A percentile compares a stretch with the other conserved stretches of the same genome.
These are phyloP conservation scores for Ophion slaviceki DNA, from an alignment of 2,888 invertebrate genomes.

Conservation along the genomic window DNA sequence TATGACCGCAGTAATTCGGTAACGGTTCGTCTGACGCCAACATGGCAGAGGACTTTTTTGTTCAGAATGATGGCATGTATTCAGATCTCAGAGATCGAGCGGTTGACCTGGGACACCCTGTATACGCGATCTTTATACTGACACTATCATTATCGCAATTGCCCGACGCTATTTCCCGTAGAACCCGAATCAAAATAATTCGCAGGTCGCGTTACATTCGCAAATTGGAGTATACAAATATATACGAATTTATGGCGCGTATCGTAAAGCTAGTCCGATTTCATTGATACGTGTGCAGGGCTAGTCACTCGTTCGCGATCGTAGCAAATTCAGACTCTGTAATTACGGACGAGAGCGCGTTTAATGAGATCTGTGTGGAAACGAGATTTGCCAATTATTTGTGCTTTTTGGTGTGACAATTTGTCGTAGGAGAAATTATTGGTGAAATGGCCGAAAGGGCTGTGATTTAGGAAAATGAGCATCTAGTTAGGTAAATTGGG, in stretches of 20 bases:
- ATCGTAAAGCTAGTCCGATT: background rate
- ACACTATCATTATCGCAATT: conserved; percentile 51
- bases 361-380: background rate
- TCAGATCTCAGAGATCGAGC: too few species aligned
- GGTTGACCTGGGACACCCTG: too few species aligned
- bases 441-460: background rate
- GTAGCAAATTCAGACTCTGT: background rate
- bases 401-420: background rate
- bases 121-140: background rate
- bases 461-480: background rate
- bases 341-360: background rate
- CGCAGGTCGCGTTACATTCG: conserved; percentile 34
- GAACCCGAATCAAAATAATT: conserved; percentile 53
- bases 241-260: background rate
- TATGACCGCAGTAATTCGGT: too few species aligned
- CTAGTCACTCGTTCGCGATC: background rate
- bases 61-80: too few species aligned
- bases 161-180: conserved; percentile 33
- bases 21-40: too few species aligned
- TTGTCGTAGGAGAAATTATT: background rate
- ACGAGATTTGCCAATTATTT: background rate
- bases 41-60: too few species aligned
- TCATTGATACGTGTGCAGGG: background rate
- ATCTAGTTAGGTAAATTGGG: background rate
- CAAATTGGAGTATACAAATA: conserved; percentile 7